Evolutionary conservation across 2,113 vertebrate genomes (phyloP).

Genomic region (Xyliphius kryptos): DNA sequence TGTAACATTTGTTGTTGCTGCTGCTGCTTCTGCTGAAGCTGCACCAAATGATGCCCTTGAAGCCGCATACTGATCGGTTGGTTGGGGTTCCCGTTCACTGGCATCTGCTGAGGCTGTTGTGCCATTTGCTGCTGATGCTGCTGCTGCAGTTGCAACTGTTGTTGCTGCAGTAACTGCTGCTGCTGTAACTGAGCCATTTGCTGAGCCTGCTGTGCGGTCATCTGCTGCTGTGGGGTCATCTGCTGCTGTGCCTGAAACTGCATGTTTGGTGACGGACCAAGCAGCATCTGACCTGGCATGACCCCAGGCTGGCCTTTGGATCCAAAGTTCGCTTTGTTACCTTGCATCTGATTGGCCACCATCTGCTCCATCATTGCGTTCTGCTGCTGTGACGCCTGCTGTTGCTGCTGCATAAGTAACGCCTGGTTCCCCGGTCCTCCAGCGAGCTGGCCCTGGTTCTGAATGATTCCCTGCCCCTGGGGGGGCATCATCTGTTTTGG

Average conservation of each 20-base stretch:
- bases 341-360: slow-evolving; percentile 90
- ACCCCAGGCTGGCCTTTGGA: slow-evolving; percentile 79
- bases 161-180: slow-evolving; percentile 68
- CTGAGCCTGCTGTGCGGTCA: slow-evolving; percentile 72
- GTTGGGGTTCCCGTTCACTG: slow-evolving; percentile 80
- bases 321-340: slow-evolving; percentile 85
- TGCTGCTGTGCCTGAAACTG: slow-evolving; percentile 77
- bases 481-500: slow-evolving; percentile 94
- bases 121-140: slow-evolving; percentile 59
- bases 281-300: slow-evolving; percentile 87
- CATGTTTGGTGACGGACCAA: slow-evolving; percentile 84
- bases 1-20: slow-evolving; percentile 60
- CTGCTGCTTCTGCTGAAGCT: slow-evolving; percentile 60
- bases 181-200: slow-evolving; percentile 71
- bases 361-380: slow-evolving; percentile 92
- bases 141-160: slow-evolving; percentile 61
- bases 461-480: slow-evolving; percentile 89
- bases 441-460: slow-evolving; percentile 88
- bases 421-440: slow-evolving; percentile 87
- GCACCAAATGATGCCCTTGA: slow-evolving; percentile 70
- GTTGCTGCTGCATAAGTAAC: slow-evolving; percentile 76
- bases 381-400: slow-evolving; percentile 49
- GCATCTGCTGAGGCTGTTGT: slow-evolving; percentile 74
- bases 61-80: slow-evolving; percentile 85
- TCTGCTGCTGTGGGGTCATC: slow-evolving; percentile 72